Evolutionary conservation across 2,888 invertebrate genomes (phyloP), one percentile per base, ranked within the genome.

Genomic region (Smittia aterrima): DNA sequence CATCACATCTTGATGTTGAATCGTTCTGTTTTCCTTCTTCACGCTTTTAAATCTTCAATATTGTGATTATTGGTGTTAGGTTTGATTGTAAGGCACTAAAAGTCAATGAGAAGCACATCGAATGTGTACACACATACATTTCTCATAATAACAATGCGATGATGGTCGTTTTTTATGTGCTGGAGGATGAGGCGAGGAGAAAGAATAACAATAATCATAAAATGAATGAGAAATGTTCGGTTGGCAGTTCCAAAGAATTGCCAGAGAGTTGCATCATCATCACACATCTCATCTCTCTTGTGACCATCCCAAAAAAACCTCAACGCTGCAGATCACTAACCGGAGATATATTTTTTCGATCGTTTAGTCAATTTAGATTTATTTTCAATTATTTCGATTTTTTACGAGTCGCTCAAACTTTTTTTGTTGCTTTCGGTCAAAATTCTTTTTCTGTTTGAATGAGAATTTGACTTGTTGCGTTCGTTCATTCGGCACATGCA

Each of bases 191-290:
- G 27, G 7, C 6, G 25, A 58, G 53, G 24, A 58, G 58, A 58
- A 58, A 58, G 58, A 58, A 58, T 6, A 58, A 58, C 64, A 64
- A 64, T 64, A 64, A 64, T 64, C 64, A 64, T 64, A 64, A 64
- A 64, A 24, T 64, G 64, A 27, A 64, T 64, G 64, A 64, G 64
- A 64, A 64, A 64, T 64, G 64, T 64, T 64, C 64, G 64, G 27
- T 64, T 64, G 64, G 25, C 27, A 27, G 25, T 64, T 64, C 64
- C 64, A 64, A 16, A 13, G 64, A 64, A 64, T 64, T 64, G 64
- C 64, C 64, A 64, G 64, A 64, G 25, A 27, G 22, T 25, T 27
- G 27, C 27, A 25, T 27, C 27, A 11, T 27, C 27, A 25, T 27
- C 27, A 20, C 58, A 18, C 64, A 64, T 11, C 1, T 25, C 25